Evolutionary conservation across 2,113 vertebrate genomes (phyloP).

Genomic region (Chloebia gouldiae): DNA sequence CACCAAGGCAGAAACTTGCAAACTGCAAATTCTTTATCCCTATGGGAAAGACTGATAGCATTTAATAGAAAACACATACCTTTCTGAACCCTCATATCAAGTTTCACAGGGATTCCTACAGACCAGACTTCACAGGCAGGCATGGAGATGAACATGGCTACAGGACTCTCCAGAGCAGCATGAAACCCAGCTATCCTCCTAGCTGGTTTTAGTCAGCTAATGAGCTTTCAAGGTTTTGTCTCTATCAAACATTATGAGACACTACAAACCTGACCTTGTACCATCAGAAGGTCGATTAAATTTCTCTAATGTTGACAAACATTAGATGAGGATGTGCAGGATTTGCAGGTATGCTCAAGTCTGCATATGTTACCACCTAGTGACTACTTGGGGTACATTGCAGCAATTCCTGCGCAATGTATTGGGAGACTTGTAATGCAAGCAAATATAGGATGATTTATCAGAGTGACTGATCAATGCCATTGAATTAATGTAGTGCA

Average conservation of each 20-base stretch:
- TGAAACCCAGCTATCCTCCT: not conserved
- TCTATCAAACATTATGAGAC: not conserved
- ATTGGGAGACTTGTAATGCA: constrained; percentile 43
- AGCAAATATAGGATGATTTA: constrained; percentile 60
- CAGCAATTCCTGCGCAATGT: constrained; percentile 5
- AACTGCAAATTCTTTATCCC: not conserved
- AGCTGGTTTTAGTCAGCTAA: not conserved
- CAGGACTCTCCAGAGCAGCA: not conserved
- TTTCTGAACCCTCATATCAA: not conserved
- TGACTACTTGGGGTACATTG: not conserved
- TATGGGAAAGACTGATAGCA: not conserved
- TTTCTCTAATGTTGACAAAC: not conserved
- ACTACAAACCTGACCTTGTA: rapidly evolving
- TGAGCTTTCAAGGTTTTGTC: not conserved
- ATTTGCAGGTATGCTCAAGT: not conserved
- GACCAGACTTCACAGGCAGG: not conserved
- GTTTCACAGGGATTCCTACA: not conserved
- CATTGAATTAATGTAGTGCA: constrained; percentile 56
- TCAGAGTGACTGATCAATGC: constrained; percentile 26
- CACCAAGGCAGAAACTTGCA: constrained; percentile 19
- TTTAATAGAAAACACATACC: not conserved
- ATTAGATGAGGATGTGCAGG: not conserved
- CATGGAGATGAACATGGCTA: not conserved
- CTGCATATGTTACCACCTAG: constrained; percentile 27
- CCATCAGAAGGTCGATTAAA: not conserved